Evolutionary conservation across 2,113 vertebrate genomes (phyloP).

Genomic region (Pseudopipra pipra): DNA sequence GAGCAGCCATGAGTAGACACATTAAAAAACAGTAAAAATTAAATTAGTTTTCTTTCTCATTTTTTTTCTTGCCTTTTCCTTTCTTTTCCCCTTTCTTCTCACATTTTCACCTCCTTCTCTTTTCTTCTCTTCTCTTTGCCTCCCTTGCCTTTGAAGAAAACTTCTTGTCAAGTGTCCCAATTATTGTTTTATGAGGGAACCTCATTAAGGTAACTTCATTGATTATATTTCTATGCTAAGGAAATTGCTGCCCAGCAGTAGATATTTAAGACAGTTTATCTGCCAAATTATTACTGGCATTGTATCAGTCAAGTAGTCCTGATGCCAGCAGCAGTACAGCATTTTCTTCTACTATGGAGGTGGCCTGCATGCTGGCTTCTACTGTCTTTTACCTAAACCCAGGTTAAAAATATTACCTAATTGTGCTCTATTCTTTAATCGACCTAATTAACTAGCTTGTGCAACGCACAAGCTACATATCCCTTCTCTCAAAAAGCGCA

Average conservation of each 20-base stretch:
- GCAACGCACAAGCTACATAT: neutral
- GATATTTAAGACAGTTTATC: slow-evolving; percentile 54
- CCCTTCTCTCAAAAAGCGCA: neutral
- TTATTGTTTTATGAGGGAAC: slow-evolving; percentile 47
- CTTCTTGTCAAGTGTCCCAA: slow-evolving; percentile 21
- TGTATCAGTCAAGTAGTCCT: neutral
- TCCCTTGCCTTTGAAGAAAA: neutral
- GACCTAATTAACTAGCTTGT: neutral
- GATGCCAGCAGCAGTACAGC: neutral
- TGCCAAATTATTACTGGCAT: slow-evolving; percentile 26
- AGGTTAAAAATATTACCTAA: neutral
- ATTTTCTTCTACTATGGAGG: neutral
- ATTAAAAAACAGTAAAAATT: neutral
- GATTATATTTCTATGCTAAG: slow-evolving; percentile 42
- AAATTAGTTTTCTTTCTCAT: neutral
- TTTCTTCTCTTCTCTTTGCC: too few relatives aligned
- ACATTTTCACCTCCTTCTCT: neutral
- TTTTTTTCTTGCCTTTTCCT: rapidly evolving
- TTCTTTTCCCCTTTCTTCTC: rapidly evolving
- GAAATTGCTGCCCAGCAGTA: slow-evolving; percentile 47
- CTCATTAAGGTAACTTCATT: slow-evolving; percentile 33
- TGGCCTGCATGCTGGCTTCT: neutral
- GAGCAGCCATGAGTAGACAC: neutral
- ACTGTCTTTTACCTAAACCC: neutral
- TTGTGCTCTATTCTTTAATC: neutral